phyloP scores from a whole-genome alignment of 2,797 vertebrate genomes.

The Acrossocheilus wenchowensis region DNA sequence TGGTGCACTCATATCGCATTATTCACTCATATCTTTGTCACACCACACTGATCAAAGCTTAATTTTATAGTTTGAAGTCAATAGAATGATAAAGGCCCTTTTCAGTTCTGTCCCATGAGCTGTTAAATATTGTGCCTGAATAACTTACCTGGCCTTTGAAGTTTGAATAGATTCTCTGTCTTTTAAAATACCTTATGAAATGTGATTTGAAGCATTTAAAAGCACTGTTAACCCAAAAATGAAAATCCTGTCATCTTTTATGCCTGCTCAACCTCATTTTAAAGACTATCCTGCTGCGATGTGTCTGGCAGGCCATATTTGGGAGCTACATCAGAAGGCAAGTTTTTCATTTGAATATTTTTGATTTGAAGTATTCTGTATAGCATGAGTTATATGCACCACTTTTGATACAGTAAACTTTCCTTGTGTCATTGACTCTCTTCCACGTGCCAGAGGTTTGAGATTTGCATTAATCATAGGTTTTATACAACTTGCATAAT shows the following conservation, averaged over 20 bases:
- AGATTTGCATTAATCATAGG: not conserved
- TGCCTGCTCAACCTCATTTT: not conserved
- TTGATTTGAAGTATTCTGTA: not conserved
- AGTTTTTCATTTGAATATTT: not conserved
- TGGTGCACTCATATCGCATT: constrained; percentile 31
- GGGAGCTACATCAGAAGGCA: not conserved
- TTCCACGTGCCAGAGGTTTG: not conserved
- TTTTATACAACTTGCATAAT: not conserved
- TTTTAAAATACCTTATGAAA: constrained; percentile 1
- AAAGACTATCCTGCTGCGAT: not conserved
- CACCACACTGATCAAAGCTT: constrained; percentile 57
- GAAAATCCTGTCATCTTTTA: not conserved
- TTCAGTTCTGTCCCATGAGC: constrained; percentile 51
- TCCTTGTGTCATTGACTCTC: not conserved
- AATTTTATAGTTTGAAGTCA: constrained; percentile 59
- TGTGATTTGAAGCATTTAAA: constrained; percentile 32
- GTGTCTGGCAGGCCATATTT: not conserved
- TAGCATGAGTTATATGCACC: not conserved
- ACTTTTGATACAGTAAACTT: not conserved
- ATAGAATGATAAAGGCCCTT: constrained; percentile 53
- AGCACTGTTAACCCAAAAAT: not conserved
- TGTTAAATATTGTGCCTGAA: not conserved
- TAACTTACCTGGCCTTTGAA: constrained; percentile 42
- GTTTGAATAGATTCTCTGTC: constrained; percentile 25
- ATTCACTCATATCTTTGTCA: constrained; percentile 57